Evolutionary conservation across 2,797 vertebrate genomes (phyloP), one percentile per base, ranked within the genome.

Genomic region (Pogonophryne albipinna): DNA sequence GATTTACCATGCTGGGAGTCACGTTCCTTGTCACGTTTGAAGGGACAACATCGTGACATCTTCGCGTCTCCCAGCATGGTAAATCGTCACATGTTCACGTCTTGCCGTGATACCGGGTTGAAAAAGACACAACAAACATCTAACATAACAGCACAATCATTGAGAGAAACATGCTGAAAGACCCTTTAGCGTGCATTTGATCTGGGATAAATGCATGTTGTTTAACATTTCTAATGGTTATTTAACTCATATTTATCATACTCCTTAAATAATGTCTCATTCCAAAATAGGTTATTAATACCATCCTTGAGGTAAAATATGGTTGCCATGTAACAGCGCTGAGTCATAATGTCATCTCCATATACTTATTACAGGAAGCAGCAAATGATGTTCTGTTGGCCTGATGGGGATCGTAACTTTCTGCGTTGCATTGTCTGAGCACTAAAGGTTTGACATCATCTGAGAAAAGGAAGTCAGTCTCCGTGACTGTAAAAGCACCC

Each of bases 321-420:
- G 74, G 78, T 86, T 88, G 85, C 85, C 86, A 91, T 83, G 85
- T 68, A 73, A 87, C 79, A 51, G 66, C 34, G 14, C 44, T 47
- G 60, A 87, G 76, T 81, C 64, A 64, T 82, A 84, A 87, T 89
- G 69, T 76, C 64, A 82, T 76, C 76, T 81, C 66, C 60, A 62
- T 60, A 27, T 38, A 58, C 59, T 83, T 74, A 66, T 80, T 66
- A 78, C 38, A 38, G 47, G 23, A 81, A 65, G 62, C 47, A 83
- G 46, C 2, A 56, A 76, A 82, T 79, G 44, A 74, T 66, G 71
- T 6, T 8, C 58, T 56, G 49, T 58, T 44, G 60, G 71, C 61
- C 75, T 71, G 61, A 56, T 72, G 79, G 49, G 70, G 52, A 71
- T 69, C 78, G 64, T 80, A 63, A 71, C 42, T 49, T 72, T 77